phyloP scores from a whole-genome alignment of 2,113 vertebrate species.

The Campylomormyrus numenius region DNA sequence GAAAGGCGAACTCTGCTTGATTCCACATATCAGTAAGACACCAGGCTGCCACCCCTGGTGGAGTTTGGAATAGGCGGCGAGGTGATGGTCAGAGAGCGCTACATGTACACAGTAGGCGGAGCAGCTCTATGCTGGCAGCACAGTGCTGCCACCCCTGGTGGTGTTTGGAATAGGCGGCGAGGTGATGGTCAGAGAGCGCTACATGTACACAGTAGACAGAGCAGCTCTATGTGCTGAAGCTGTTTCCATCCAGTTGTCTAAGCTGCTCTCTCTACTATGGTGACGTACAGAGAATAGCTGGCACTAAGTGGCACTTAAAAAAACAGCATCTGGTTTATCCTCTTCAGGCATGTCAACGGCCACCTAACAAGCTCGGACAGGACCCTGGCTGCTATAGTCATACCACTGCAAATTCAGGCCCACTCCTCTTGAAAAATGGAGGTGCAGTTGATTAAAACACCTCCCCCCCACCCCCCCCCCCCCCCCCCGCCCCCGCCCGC shows the following conservation, averaged over 20 bases:
- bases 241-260: neutral
- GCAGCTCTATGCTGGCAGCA: neutral
- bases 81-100: too few relatives aligned
- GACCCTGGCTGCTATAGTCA: neutral
- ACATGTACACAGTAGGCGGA: too few relatives aligned
- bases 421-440: neutral
- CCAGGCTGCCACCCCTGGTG: neutral
- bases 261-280: neutral
- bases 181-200: too few relatives aligned
- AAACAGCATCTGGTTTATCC: neutral
- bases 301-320: neutral
- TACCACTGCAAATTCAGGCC: neutral
- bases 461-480: neutral
- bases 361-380: neutral
- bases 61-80: neutral
- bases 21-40: neutral
- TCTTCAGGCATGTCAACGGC: neutral
- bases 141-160: too few relatives aligned
- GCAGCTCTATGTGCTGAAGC: neutral
- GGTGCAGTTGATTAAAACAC: conserved; percentile 10
- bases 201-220: too few relatives aligned
- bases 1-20: neutral
- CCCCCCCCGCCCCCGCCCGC: neutral
- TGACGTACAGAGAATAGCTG: neutral
- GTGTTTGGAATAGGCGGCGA: neutral